Percentiles rank a stretch among this genome's conserved stretches.
Evolutionary conservation across 2,797 vertebrate genomes (phyloP).

Genomic region (Acipenser ruthenus): DNA sequence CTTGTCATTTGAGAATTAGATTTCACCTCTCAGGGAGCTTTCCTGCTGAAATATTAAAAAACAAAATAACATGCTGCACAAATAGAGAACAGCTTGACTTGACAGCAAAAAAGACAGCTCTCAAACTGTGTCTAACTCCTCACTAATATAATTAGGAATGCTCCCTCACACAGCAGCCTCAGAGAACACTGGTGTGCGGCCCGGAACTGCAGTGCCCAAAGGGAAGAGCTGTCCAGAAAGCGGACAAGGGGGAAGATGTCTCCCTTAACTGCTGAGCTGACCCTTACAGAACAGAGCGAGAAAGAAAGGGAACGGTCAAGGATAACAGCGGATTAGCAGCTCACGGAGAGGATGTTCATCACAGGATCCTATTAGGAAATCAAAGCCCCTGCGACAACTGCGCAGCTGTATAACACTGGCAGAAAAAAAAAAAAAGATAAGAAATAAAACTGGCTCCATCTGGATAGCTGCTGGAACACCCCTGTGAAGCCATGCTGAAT

Average conservation of each 20-base stretch:
- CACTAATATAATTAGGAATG: constrained; percentile 53
- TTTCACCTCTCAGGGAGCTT: neutral
- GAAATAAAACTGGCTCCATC: constrained; percentile 61
- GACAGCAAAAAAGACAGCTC: neutral
- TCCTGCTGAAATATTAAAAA: no score
- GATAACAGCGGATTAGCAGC: neutral
- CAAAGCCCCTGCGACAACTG: constrained; percentile 45
- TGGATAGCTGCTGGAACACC: constrained; percentile 57
- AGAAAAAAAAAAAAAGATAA: constrained; percentile 60
- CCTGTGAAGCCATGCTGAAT: constrained; percentile 12
- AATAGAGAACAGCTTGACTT: neutral
- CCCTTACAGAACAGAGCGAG: neutral
- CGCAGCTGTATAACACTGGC: constrained; percentile 65
- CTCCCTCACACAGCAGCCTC: constrained; percentile 39
- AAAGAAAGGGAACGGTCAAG: neutral
- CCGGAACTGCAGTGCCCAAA: neutral
- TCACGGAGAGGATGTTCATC: constrained; percentile 14
- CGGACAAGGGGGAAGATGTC: constrained; percentile 28
- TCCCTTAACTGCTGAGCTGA: constrained; percentile 18
- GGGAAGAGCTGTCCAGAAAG: constrained; percentile 5
- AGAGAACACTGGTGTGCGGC: constrained; percentile 16
- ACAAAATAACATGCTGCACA: neutral
- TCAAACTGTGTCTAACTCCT: constrained; percentile 29
- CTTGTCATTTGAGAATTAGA: no score
- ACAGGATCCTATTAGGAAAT: constrained; percentile 27